Percentiles rank a stretch among this genome's conserved stretches.
Conservation (phyloP, 1,140 invertebrate genomes). For the Phenacoccus solenopsis region DNA sequence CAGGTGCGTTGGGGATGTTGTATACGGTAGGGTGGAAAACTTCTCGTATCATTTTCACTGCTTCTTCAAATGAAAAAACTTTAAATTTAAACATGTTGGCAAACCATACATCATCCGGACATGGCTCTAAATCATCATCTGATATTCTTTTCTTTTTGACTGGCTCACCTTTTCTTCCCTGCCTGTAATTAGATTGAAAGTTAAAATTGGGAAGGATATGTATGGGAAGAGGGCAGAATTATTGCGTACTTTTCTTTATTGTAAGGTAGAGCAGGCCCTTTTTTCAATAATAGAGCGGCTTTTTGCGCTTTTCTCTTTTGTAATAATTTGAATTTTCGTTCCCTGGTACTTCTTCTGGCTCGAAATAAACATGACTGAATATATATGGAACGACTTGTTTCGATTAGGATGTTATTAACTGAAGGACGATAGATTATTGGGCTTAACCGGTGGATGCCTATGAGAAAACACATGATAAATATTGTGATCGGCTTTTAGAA, state of each 20-base stretch:
- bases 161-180: not conserved
- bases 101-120: slow-evolving; percentile 54
- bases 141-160: slow-evolving; percentile 7
- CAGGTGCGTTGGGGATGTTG: slow-evolving; percentile 48
- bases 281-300: not conserved
- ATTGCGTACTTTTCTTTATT: not conserved
- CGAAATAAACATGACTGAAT: slow-evolving; percentile 9
- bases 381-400: not conserved
- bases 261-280: not conserved
- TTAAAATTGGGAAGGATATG: not conserved
- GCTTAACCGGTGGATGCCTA: not conserved
- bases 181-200: not conserved
- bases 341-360: slow-evolving; percentile 22
- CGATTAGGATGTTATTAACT: not conserved
- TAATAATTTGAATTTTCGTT: slow-evolving; percentile 22
- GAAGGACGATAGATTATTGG: not conserved
- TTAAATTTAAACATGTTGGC: slow-evolving; percentile 44
- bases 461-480: not conserved
- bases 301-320: slow-evolving; percentile 19
- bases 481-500: too few relatives aligned
- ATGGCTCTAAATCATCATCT: slow-evolving; percentile 19
- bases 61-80: slow-evolving; percentile 52
- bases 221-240: not conserved
- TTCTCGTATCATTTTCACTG: slow-evolving; percentile 57
- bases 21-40: slow-evolving; percentile 62